A percentile compares a stretch with the other conserved stretches of the same genome.
Evolutionary conservation across 2,888 invertebrate species (phyloP).

Genomic region (Acrobasis consociella): DNA sequence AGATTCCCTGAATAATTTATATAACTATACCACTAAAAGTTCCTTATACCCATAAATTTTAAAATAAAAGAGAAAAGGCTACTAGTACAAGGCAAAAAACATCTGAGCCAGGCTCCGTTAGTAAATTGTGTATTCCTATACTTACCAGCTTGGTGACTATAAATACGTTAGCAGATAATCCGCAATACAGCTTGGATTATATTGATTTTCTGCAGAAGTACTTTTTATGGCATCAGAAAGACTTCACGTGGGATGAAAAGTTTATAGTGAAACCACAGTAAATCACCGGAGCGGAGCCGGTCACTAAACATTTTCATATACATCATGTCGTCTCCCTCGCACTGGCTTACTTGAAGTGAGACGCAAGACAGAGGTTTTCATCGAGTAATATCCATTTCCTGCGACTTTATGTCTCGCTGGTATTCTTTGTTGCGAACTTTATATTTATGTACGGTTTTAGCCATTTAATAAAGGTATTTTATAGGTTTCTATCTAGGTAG

Average conservation of each 20-base stretch:
- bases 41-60: too few relatives aligned
- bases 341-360: conserved; percentile 31
- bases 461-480: conserved; percentile 31
- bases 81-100: too few relatives aligned
- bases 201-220: neutral
- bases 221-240: neutral
- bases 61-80: too few relatives aligned
- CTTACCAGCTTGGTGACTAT: too few relatives aligned
- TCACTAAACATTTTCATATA: conserved; percentile 26
- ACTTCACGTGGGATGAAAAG: neutral
- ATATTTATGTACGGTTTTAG: conserved; percentile 38
- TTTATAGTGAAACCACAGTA: conserved; percentile 8
- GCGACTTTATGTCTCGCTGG: conserved; percentile 42
- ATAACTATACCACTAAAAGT: too few relatives aligned
- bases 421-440: conserved; percentile 45
- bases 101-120: too few relatives aligned
- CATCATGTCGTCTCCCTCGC: conserved; percentile 34
- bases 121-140: too few relatives aligned
- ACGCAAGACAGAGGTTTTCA: conserved; percentile 35
- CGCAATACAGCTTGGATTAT: too few relatives aligned
- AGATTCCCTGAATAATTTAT: too few relatives aligned
- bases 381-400: conserved; percentile 46
- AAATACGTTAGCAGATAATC: too few relatives aligned
- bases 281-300: conserved; percentile 8
- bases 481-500: conserved; percentile 13